These are phyloP conservation scores for Auanema sp. DNA, from an alignment of 2,888 invertebrate genomes.

Conservation along the genomic window DNA sequence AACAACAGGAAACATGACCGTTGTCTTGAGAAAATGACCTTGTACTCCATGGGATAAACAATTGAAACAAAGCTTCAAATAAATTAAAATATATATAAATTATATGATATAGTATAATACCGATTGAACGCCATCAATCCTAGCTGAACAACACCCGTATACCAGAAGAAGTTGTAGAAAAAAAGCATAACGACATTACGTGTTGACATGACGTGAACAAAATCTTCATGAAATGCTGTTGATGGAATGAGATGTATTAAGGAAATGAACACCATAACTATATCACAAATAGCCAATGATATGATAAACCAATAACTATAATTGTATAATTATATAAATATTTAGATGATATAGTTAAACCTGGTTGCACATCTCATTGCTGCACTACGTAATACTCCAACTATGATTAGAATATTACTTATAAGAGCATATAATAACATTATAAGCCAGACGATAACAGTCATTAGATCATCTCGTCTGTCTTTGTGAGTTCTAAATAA, in stretches of 20 bases:
- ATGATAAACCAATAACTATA: constrained; percentile 62
- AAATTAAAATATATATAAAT: background rate
- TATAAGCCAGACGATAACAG: constrained; percentile 52
- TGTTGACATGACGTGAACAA: constrained; percentile 42
- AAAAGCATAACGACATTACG: constrained; percentile 58
- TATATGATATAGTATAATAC: constrained; percentile 20
- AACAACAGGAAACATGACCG: constrained; percentile 39
- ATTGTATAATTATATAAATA: constrained; percentile 7
- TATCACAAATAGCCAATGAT: constrained; percentile 57
- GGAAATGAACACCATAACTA: constrained; percentile 57
- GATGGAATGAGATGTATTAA: constrained; percentile 56
- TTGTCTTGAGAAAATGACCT: constrained; percentile 48
- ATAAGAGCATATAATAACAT: constrained; percentile 56
- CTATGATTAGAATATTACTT: constrained; percentile 53
- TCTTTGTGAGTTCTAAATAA: constrained; percentile 43
- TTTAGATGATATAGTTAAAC: constrained; percentile 20
- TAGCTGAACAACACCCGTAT: constrained; percentile 59
- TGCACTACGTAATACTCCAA: constrained; percentile 48
- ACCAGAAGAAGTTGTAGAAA: constrained; percentile 62
- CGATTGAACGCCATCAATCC: constrained; percentile 61
- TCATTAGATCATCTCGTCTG: constrained; percentile 55
- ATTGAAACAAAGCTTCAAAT: constrained; percentile 59
- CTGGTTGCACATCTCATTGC: constrained; percentile 56
- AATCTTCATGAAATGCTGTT: constrained; percentile 56
- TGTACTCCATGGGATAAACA: constrained; percentile 61